These are phyloP conservation scores for Copidosoma floridanum DNA, from an alignment of 1,140 invertebrate species.

Conservation along the genomic window DNA sequence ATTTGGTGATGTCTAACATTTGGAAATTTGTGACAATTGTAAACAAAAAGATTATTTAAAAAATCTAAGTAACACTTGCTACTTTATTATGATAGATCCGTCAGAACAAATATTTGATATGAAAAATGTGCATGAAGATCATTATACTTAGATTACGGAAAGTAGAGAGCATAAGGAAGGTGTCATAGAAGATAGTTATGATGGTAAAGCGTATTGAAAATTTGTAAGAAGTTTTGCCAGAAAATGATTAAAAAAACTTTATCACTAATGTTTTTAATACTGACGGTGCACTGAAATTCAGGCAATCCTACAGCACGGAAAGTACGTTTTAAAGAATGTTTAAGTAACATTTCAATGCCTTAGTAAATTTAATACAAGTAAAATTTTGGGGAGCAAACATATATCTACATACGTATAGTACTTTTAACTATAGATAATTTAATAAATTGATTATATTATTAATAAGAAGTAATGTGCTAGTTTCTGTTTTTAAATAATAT, in stretches of 20 bases:
- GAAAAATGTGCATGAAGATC: neutral
- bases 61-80: neutral
- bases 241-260: neutral
- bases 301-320: too few species aligned
- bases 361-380: too few species aligned
- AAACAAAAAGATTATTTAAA: neutral
- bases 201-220: slow-evolving; percentile 5
- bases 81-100: slow-evolving; percentile 6
- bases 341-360: too few species aligned
- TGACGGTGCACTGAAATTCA: slow-evolving; percentile 7
- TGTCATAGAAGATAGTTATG: neutral
- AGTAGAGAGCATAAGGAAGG: neutral
- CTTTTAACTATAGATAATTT: too few species aligned
- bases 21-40: neutral
- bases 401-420: too few species aligned
- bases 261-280: slow-evolving; percentile 4
- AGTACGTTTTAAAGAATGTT: too few species aligned
- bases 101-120: slow-evolving; percentile 3
- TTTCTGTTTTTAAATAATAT: too few species aligned
- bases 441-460: too few species aligned
- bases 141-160: neutral
- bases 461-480: too few species aligned
- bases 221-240: neutral
- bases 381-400: too few species aligned
- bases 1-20: neutral